Percentiles rank a stretch among this genome's conserved stretches.
Conservation (phyloP, 2,797 vertebrate species). For the Sardinella longiceps region DNA sequence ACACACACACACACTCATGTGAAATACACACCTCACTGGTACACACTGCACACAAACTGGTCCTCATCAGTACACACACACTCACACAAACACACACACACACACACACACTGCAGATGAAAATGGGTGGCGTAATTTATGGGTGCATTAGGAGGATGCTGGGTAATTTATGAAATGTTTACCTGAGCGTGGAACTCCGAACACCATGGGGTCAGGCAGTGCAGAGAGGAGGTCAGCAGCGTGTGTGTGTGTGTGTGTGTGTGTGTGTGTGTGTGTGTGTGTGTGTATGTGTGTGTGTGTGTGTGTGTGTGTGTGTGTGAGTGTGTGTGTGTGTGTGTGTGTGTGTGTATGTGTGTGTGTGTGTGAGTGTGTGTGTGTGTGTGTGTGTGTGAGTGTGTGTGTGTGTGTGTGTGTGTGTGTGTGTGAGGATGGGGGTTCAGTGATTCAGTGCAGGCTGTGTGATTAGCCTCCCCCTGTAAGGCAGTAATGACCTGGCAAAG, state of each 20-base stretch:
- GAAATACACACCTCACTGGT: constrained; percentile 33
- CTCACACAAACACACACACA: background rate
- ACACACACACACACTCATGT: constrained; percentile 26
- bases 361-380: constrained; percentile 15
- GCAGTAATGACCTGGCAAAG: constrained; percentile 79
- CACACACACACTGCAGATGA: background rate
- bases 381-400: too few species aligned
- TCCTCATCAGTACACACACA: constrained; percentile 22
- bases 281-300: background rate
- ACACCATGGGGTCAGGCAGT: background rate
- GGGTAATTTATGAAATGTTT: constrained; percentile 53
- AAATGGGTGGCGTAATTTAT: constrained; percentile 47
- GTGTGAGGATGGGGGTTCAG: background rate
- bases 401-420: background rate
- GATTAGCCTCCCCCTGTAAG: constrained; percentile 66
- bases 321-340: background rate
- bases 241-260: background rate
- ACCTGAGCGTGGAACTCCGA: constrained; percentile 38
- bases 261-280: background rate
- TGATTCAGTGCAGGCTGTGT: constrained; percentile 70
- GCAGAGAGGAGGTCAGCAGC: background rate
- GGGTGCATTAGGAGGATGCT: constrained; percentile 36
- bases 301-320: background rate
- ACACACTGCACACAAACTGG: constrained; percentile 25
- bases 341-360: background rate